Percentiles rank a stretch among this genome's conserved stretches.
Conservation (phyloP, 23 tunicate species). For the Clavelina lepadiformis region DNA sequence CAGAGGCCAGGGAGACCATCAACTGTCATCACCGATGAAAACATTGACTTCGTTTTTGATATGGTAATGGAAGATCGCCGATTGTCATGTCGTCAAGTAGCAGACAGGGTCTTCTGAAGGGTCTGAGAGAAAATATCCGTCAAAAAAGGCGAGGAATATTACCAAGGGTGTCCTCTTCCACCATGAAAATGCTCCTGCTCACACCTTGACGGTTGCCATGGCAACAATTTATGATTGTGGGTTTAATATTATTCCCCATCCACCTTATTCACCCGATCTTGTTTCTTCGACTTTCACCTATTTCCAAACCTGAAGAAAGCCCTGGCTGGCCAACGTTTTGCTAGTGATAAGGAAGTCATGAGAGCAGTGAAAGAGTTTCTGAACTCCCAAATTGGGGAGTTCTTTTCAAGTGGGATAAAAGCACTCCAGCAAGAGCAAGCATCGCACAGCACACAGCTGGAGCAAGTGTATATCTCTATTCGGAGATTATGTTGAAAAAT, state of each 20-base stretch:
- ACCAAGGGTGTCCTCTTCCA: constrained; percentile 15
- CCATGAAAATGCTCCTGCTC: constrained; percentile 27
- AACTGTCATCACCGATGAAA: background rate
- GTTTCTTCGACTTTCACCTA: constrained; percentile 12
- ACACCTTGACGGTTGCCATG: constrained; percentile 17
- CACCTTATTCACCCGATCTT: constrained; percentile 24
- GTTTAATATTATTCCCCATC: constrained; percentile 15
- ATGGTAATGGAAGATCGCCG: constrained; percentile 4
- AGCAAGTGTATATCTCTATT: constrained; percentile 13
- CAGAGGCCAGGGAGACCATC: background rate
- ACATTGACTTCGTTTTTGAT: background rate
- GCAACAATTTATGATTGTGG: constrained; percentile 25
- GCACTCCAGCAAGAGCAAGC: too few relatives aligned
- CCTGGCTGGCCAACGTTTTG: constrained; percentile 16
- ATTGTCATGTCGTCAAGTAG: background rate
- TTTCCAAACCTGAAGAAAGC: constrained; percentile 13
- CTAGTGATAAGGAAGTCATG: constrained; percentile 24
- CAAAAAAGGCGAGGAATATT: constrained; percentile 19
- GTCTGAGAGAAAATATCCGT: constrained; percentile 2
- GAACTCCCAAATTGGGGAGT: constrained; percentile 9
- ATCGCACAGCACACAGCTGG: too few relatives aligned
- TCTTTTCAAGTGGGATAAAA: constrained; percentile 17
- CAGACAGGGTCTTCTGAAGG: background rate
- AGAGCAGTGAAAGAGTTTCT: constrained; percentile 12
- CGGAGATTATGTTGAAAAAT: constrained; percentile 25